These are phyloP conservation scores for Strigamia crassipes DNA, from an alignment of 2,888 invertebrate genomes.

Conservation along the genomic window DNA sequence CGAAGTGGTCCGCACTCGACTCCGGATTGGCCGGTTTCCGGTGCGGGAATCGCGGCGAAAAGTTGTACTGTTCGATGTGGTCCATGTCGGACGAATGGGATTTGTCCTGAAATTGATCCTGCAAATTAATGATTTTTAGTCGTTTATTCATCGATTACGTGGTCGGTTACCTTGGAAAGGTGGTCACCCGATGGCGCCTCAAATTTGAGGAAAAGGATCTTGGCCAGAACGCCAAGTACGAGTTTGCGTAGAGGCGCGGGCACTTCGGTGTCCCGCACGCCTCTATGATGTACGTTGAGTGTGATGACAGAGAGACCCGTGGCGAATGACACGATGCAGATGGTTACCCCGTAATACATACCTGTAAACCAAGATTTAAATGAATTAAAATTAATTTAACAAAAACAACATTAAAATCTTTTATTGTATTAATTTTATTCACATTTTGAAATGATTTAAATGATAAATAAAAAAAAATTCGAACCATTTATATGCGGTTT, in stretches of 20 bases:
- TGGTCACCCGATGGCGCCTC: constrained; percentile 60
- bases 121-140: background rate
- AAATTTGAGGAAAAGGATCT: constrained; percentile 73
- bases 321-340: constrained; percentile 78
- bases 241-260: constrained; percentile 72
- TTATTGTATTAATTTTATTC: too few species aligned
- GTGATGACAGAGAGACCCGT: constrained; percentile 82
- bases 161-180: constrained; percentile 50
- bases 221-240: constrained; percentile 75
- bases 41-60: constrained; percentile 53
- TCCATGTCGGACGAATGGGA: constrained; percentile 50
- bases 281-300: constrained; percentile 82
- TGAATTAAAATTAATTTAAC: too few species aligned
- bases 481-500: too few species aligned
- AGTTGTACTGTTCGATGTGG: constrained; percentile 53
- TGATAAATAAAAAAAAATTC: too few species aligned
- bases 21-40: constrained; percentile 49
- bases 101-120: constrained; percentile 43
- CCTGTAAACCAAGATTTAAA: constrained; percentile 63
- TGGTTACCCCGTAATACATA: constrained; percentile 80
- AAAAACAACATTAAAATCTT: too few species aligned
- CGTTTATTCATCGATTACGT: background rate
- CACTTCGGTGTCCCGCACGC: constrained; percentile 78
- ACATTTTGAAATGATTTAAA: too few species aligned
- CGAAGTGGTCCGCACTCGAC: constrained; percentile 56